A percentile compares a stretch with the other conserved stretches of the same genome.
Evolutionary conservation across 2,797 vertebrate species (phyloP).

Genomic region (Morus bassanus): DNA sequence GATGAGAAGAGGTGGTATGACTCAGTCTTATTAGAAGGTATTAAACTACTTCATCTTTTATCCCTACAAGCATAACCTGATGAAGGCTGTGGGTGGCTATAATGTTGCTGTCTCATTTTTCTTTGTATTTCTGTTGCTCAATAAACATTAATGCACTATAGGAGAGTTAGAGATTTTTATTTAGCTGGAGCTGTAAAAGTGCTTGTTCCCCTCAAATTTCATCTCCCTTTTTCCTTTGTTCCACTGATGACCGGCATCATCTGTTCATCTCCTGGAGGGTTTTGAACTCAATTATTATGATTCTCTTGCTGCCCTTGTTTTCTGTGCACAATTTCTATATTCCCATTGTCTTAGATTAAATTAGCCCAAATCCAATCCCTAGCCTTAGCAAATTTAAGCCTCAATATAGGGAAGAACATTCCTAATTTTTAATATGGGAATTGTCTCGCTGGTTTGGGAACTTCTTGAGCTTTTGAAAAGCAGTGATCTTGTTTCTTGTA

Average conservation of each 20-base stretch:
- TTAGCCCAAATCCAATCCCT: background rate
- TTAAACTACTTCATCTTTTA: slow-evolving; percentile 57
- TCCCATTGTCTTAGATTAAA: slow-evolving; percentile 12
- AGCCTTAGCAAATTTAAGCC: background rate
- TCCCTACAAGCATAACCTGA: background rate
- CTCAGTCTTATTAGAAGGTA: slow-evolving; percentile 38
- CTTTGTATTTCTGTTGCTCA: slow-evolving; percentile 33
- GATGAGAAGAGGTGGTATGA: background rate
- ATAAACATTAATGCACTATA: slow-evolving; percentile 18
- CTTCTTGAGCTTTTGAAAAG: background rate
- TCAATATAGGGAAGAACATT: background rate
- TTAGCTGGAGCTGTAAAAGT: slow-evolving; percentile 26
- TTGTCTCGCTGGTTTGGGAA: background rate
- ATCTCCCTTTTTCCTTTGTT: slow-evolving; percentile 4
- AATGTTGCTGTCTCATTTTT: background rate
- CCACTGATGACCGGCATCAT: background rate
- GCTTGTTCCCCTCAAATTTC: slow-evolving; percentile 6
- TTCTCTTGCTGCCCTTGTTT: slow-evolving; percentile 27
- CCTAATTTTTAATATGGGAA: background rate
- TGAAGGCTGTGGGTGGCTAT: slow-evolving; percentile 27
- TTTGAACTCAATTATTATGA: slow-evolving; percentile 25
- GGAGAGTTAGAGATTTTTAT: slow-evolving; percentile 42
- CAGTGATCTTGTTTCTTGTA: background rate
- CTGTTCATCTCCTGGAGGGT: slow-evolving; percentile 21
- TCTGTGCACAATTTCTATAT: slow-evolving; percentile 3